phyloP scores from a whole-genome alignment of 2,113 vertebrate genomes.

The Siphamia tubifer region DNA sequence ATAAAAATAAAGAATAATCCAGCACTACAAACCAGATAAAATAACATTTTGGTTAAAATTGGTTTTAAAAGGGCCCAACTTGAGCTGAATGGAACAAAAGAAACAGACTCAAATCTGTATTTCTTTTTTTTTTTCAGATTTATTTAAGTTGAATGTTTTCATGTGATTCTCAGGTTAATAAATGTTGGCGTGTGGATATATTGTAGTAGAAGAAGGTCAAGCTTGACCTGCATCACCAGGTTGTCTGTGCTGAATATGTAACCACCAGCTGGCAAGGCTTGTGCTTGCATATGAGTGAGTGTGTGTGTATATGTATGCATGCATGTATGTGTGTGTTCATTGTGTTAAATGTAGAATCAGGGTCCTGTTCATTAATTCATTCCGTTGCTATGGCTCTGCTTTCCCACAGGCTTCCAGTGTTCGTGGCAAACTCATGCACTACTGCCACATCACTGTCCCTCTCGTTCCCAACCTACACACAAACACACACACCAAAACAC shows the following conservation, averaged over 20 bases:
- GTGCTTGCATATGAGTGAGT: not conserved
- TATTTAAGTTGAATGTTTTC: not conserved
- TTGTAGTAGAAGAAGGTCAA: conserved; percentile 1
- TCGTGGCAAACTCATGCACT: conserved; percentile 58
- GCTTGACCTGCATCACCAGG: conserved; percentile 31
- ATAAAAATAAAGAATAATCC: too few species aligned
- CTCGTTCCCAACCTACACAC: conserved; percentile 16
- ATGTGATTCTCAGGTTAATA: not conserved
- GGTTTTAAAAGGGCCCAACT: not conserved
- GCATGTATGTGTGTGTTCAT: conserved; percentile 12
- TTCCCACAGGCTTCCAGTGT: conserved; percentile 61
- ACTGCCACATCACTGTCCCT: conserved; percentile 37
- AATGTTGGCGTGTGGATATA: conserved; percentile 1
- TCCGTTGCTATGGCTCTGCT: conserved; percentile 64
- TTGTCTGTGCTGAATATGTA: conserved; percentile 66
- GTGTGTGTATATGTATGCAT: not conserved
- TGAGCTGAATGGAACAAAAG: not conserved
- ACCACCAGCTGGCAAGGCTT: conserved; percentile 50
- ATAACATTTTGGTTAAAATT: too few species aligned
- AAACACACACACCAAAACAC: conserved; percentile 28
- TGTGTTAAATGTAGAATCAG: conserved; percentile 64
- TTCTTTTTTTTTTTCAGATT: not conserved
- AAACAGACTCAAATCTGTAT: not conserved
- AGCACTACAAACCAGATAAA: too few species aligned
- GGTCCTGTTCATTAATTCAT: conserved; percentile 77